Base-by-base conservation (phyloP, 1,140 invertebrate genomes). In the Drosophila ironensis region DNA sequence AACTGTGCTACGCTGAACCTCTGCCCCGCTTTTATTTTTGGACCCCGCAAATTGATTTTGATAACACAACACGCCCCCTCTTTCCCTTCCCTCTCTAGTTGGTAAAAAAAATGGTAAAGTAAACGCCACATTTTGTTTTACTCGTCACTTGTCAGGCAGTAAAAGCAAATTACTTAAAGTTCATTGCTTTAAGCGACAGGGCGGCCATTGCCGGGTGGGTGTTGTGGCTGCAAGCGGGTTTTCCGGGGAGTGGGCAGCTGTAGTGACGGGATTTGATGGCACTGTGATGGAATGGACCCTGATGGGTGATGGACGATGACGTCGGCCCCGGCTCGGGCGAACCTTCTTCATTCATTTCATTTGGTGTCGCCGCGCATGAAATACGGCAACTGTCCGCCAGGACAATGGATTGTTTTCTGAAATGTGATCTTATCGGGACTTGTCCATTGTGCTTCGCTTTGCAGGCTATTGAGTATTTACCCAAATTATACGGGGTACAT, bases 131-230 rank as follows among this genome's bases (percentile, higher is more conserved):
- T 76, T 82, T 78, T 78, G 77, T 72, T 71, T 60, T 61, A 70
- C 54, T 59, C 64, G 64, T 78, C 73, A 86, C 80, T 86, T 86
- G 80, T 86, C 80, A 86, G 66, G 71, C 75, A 68, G 73, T 80
- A 75, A 86, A 86, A 80, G 57, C 74, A 86, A 86, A 86, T 86
- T 86, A 80, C 80, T 80, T 86, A 72, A 86, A 86, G 80, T 80
- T 86, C 80, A 86, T 86, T 86, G 81, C 81, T 72, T 86, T 80
- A 86, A 86, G 80, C 69, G 74, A 46, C 38, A 40, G 74, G 57
- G 52, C 52, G 48, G 27, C 11, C 37, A 40, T 19, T 33, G 27
- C 35, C 1, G 35, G 6, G 9, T 9, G 28, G 2, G 9, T 11
- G 28, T n/a, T 4, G 11, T n/a, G 30, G 30, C n/a, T 33, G 7